These are phyloP conservation scores for Halictus rubicundus DNA, from an alignment of 1,140 invertebrate genomes.

Conservation along the genomic window DNA sequence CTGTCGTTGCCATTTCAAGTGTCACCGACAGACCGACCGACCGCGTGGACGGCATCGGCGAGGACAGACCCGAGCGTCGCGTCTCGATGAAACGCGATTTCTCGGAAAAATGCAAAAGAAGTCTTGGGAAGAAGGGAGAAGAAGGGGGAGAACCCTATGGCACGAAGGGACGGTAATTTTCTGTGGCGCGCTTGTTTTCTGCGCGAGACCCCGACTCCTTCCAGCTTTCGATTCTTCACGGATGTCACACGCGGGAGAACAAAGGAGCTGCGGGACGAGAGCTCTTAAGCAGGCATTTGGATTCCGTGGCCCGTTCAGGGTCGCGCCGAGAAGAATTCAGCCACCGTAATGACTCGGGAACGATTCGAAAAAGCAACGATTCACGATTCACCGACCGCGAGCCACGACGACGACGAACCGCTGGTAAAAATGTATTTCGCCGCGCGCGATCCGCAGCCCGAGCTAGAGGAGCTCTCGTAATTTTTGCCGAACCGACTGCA, in stretches of 20 bases:
- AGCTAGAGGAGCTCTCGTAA: neutral
- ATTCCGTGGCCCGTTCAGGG: conserved; percentile 50
- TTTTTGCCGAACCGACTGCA: conserved; percentile 29
- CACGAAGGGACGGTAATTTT: conserved; percentile 51
- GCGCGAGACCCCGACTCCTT: conserved; percentile 20
- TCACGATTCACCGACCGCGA: neutral
- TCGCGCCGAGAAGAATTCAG: conserved; percentile 42
- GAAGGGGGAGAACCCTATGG: neutral
- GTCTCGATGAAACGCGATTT: neutral
- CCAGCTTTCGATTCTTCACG: conserved; percentile 57
- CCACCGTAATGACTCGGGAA: conserved; percentile 31
- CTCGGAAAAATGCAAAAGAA: conserved; percentile 31
- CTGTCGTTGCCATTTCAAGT: conserved; percentile 37
- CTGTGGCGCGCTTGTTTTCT: conserved; percentile 46
- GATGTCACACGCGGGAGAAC: conserved; percentile 50
- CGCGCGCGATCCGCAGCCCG: neutral
- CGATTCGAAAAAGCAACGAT: conserved; percentile 10
- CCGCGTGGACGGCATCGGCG: no score
- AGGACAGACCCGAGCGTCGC: neutral
- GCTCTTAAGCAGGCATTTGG: conserved; percentile 61
- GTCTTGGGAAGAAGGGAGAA: neutral
- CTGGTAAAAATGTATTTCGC: neutral
- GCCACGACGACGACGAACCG: conserved; percentile 4
- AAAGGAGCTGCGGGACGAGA: conserved; percentile 51
- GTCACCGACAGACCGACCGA: no score